A percentile compares a stretch with the other conserved stretches of the same genome.
Evolutionary conservation across 2,888 invertebrate species (phyloP).

Genomic region (Heliconius charithonia): DNA sequence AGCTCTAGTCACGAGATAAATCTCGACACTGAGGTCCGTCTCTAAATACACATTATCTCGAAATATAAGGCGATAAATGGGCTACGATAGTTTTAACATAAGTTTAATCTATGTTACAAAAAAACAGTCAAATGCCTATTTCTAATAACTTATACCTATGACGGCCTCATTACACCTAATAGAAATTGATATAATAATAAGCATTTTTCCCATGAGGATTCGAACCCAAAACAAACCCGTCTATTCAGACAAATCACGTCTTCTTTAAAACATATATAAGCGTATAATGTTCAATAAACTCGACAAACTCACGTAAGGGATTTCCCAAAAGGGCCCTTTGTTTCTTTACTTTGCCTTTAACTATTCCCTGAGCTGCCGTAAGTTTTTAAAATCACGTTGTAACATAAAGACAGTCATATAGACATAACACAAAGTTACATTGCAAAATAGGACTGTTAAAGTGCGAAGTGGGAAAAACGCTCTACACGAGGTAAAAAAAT

Average conservation of each 20-base stretch:
- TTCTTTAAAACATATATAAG: not conserved
- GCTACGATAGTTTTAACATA: too few relatives aligned
- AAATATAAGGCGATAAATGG: not conserved
- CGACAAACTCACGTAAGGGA: conserved; percentile 16
- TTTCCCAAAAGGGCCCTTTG: conserved; percentile 33
- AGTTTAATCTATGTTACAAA: too few relatives aligned
- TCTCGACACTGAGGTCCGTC: not conserved
- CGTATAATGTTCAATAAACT: conserved; percentile 17
- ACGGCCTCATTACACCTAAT: too few relatives aligned
- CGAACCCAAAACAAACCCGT: not conserved
- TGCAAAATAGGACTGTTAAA: not conserved
- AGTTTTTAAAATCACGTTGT: conserved; percentile 32
- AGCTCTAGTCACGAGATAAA: too few relatives aligned
- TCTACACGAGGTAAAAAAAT: too few relatives aligned
- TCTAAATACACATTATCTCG: not conserved
- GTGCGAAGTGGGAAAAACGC: too few relatives aligned
- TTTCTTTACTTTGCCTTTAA: conserved; percentile 29
- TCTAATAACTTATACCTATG: too few relatives aligned
- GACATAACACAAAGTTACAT: not conserved
- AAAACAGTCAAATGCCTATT: not conserved
- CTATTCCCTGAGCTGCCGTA: conserved; percentile 16
- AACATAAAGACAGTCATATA: not conserved
- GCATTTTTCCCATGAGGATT: too few relatives aligned
- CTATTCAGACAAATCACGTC: not conserved
- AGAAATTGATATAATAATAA: not conserved